Base-by-base conservation (phyloP, 2,797 vertebrate genomes). In the Calcarius lapponicus region DNA sequence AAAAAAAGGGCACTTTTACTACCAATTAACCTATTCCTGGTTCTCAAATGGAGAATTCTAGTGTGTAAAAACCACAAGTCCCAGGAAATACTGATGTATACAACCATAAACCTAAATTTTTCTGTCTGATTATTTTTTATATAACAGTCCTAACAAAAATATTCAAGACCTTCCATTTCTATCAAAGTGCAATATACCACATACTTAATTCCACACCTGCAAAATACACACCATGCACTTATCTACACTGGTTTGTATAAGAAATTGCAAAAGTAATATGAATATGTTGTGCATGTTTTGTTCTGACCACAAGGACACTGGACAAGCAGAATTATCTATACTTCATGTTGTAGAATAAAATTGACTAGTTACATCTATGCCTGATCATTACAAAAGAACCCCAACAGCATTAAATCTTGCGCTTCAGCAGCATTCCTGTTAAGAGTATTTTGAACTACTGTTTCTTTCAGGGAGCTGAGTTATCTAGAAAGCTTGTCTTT, bases 141-240 rank as follows among this genome's bases (percentile, higher is more conserved):
- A 80, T 91, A 96, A 79, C 87, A 92, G 28, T 84, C 62, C 87
- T 87, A 93, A 61, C 29, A 93, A 90, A 92, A 91, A 84, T 61
- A 93, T 57, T 79, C 47, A 51, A 92, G 64, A 92, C 93, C 61
- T 86, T 92, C 82, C 26, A 76, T 85, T 89, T 86, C 80, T 94
- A 88, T 47, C 86, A 95, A 97, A 97, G 97, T 97, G 96, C 95
- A 97, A 94, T 90, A 91, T 78, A 92, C 56, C 89, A 90, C 93
- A 80, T 92, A 91, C n/a, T 29, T 87, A 90, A 96, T 84, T 94
- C 76, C 93, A 92, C 31, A 88, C 36, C 89, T 90, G 86, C 92
- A 95, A 97, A 92, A 70, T 62, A 93, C 60, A 66, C 43, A 34
- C 56, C 70, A 78, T 16, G 24, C 69, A 47, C 29, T 73, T 70